Percentiles rank a stretch among this genome's conserved stretches.
Evolutionary conservation across 2,888 invertebrate genomes (phyloP).

Genomic region (Dasysyrphus albostriatus): DNA sequence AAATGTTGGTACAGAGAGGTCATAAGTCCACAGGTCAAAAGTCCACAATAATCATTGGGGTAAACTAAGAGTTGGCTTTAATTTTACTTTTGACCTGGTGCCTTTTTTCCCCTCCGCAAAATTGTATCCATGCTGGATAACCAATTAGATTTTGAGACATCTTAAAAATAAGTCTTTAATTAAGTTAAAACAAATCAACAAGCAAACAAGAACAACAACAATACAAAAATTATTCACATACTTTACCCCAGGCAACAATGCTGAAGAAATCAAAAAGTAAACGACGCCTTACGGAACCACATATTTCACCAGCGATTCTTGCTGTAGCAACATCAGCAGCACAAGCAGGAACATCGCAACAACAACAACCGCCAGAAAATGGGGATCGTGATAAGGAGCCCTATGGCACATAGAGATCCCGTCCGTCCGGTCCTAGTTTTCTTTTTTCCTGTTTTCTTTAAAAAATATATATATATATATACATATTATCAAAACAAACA

Average conservation of each 20-base stretch:
- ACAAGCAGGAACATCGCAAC: slow-evolving; percentile 76
- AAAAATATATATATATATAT: too few species aligned
- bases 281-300: slow-evolving; percentile 94
- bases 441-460: slow-evolving; percentile 84
- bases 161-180: neutral
- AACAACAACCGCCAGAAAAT: slow-evolving; percentile 85
- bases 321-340: slow-evolving; percentile 79
- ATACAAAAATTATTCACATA: slow-evolving; percentile 50
- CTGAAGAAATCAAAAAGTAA: slow-evolving; percentile 99
- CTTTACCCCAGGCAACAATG: slow-evolving; percentile 96
- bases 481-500: neutral
- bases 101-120: neutral
- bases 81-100: neutral
- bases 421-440: slow-evolving; percentile 84
- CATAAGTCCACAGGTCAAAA: neutral
- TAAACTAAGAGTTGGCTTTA: neutral
- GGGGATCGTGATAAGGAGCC: slow-evolving; percentile 84
- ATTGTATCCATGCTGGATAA: neutral
- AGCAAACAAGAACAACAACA: neutral
- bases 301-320: slow-evolving; percentile 86
- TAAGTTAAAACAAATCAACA: neutral
- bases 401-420: slow-evolving; percentile 82
- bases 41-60: neutral
- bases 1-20: neutral
- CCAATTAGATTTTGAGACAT: neutral